phyloP scores from a whole-genome alignment of 2,888 invertebrate genomes.

The Phania funesta region DNA sequence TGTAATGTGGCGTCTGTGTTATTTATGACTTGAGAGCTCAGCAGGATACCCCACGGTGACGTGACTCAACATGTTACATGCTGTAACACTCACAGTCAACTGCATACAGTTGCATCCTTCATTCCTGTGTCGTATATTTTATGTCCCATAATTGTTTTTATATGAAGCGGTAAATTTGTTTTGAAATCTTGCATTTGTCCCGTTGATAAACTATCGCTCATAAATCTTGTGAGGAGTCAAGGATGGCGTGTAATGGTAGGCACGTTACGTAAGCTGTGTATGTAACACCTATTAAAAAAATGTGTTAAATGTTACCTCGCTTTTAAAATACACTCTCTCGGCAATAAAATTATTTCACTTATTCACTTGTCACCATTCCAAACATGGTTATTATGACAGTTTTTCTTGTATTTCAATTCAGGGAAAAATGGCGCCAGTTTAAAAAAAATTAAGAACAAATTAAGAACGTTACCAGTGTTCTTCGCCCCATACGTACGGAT shows the following conservation, averaged over 20 bases:
- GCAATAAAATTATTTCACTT: constrained; percentile 32
- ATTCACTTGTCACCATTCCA: neutral
- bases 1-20: constrained; percentile 65
- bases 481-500: too few relatives aligned
- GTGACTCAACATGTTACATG: constrained; percentile 51
- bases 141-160: neutral
- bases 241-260: constrained; percentile 15
- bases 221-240: constrained; percentile 55
- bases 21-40: constrained; percentile 67
- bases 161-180: constrained; percentile 59
- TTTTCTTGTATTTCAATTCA: constrained; percentile 7
- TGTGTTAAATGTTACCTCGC: constrained; percentile 57
- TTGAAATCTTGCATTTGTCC: constrained; percentile 53
- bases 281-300: constrained; percentile 63
- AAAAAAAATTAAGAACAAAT: too few relatives aligned
- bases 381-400: constrained; percentile 46
- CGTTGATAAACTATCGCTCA: constrained; percentile 43
- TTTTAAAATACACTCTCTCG: constrained; percentile 15
- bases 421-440: constrained; percentile 49
- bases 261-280: constrained; percentile 49
- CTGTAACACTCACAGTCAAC: constrained; percentile 11
- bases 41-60: constrained; percentile 60
- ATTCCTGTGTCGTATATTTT: constrained; percentile 25
- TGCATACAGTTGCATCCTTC: constrained; percentile 26
- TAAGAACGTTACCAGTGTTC: too few relatives aligned